phyloP scores from a whole-genome alignment of 1,140 invertebrate genomes.

The Saccostrea cuccullata region DNA sequence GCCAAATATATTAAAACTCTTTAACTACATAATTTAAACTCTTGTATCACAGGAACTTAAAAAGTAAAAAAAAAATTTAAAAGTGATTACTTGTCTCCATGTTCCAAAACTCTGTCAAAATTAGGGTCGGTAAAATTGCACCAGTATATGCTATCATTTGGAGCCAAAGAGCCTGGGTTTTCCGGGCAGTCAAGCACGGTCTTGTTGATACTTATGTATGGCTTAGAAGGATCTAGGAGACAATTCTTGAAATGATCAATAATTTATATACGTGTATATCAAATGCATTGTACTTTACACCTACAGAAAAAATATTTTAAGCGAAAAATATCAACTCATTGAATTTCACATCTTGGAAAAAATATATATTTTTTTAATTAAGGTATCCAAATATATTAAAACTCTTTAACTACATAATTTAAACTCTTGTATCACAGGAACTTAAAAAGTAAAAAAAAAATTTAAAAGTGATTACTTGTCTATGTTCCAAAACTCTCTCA shows the following conservation, averaged over 20 bases:
- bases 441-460: not conserved
- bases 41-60: not conserved
- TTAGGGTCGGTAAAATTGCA: not conserved
- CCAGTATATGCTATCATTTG: not conserved
- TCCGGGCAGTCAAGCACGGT: not conserved
- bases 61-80: not conserved
- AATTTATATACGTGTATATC: no score
- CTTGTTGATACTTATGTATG: not conserved
- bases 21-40: not conserved
- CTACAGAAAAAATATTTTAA: no score
- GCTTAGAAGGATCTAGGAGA: not conserved
- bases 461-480: not conserved
- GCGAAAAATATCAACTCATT: no score
- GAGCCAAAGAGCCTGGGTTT: not conserved
- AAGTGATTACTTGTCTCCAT: conserved; percentile 9
- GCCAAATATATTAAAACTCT: not conserved
- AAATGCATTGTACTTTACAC: no score
- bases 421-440: not conserved
- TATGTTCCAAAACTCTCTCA: not conserved
- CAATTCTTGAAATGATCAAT: no score
- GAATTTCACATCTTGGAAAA: no score
- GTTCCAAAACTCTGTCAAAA: not conserved
- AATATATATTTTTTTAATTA: no score
- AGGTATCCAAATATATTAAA: not conserved
- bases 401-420: not conserved